These are phyloP conservation scores for Enteromius thamalakanensis DNA, from an alignment of 2,797 vertebrate genomes.

Conservation along the genomic window DNA sequence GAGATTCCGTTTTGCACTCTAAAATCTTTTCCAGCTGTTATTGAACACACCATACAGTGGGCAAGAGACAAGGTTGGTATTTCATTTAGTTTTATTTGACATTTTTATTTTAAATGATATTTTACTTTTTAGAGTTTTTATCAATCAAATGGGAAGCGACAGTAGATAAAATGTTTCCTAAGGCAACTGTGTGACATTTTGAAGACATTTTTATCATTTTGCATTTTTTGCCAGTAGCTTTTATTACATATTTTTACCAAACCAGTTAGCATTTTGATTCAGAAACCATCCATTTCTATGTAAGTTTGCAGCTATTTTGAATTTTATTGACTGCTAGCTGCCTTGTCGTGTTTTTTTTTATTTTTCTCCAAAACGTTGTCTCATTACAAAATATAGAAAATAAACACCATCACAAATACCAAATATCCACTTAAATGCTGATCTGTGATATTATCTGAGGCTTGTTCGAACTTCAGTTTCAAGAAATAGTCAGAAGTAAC, in stretches of 20 bases:
- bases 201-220: not conserved
- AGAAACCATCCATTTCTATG: not conserved
- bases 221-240: not conserved
- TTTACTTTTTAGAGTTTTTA: not conserved
- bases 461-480: not conserved
- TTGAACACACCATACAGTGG: conserved; percentile 99
- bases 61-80: conserved; percentile 93
- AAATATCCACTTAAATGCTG: not conserved
- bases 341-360: not conserved
- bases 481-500: not conserved
- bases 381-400: not conserved
- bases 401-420: not conserved
- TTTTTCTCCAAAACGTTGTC: no score
- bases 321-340: no score
- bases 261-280: not conserved
- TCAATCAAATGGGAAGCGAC: not conserved
- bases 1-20: conserved; percentile 99
- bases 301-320: not conserved
- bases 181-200: not conserved
- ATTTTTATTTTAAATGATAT: not conserved
- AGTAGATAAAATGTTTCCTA: not conserved
- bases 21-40: conserved; percentile 96
- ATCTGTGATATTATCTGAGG: not conserved
- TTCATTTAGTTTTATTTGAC: not conserved
- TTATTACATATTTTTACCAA: not conserved